A percentile compares a stretch with the other conserved stretches of the same genome.
Conservation (phyloP, 1,140 invertebrate species). For the Aphelinus atriplicis region DNA sequence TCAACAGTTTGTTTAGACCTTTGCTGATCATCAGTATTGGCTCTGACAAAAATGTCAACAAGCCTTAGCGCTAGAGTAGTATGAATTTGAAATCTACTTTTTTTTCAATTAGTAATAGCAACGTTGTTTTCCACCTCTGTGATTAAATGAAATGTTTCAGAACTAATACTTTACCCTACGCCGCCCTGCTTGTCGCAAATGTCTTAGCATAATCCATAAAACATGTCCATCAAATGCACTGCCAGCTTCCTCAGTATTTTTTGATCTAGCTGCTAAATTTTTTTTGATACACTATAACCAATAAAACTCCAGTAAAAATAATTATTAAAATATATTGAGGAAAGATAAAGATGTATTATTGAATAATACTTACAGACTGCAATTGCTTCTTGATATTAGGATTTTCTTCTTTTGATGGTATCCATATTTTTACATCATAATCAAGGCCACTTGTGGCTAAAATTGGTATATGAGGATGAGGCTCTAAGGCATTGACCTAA, state of each 20-base stretch:
- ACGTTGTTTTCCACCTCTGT: too few relatives aligned
- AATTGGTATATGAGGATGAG: conserved; percentile 87
- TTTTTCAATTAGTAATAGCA: too few relatives aligned
- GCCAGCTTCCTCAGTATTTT: conserved; percentile 63
- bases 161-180: conserved; percentile 18
- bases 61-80: too few relatives aligned
- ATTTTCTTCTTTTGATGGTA: conserved; percentile 76
- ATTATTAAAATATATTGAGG: conserved; percentile 11
- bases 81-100: too few relatives aligned
- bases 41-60: too few relatives aligned
- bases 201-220: conserved; percentile 70
- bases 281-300: conserved; percentile 56
- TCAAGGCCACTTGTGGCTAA: conserved; percentile 92
- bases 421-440: conserved; percentile 93
- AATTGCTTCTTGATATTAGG: conserved; percentile 65
- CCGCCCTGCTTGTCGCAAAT: conserved; percentile 49
- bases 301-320: conserved; percentile 25
- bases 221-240: conserved; percentile 67
- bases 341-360: not conserved
- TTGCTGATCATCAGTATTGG: too few relatives aligned
- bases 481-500: conserved; percentile 91
- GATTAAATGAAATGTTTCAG: too few relatives aligned
- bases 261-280: conserved; percentile 64
- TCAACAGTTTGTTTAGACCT: too few relatives aligned
- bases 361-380: conserved; percentile 59